Base-by-base conservation (phyloP, 2,888 invertebrate species). In the Allophyes oxyacanthae region DNA sequence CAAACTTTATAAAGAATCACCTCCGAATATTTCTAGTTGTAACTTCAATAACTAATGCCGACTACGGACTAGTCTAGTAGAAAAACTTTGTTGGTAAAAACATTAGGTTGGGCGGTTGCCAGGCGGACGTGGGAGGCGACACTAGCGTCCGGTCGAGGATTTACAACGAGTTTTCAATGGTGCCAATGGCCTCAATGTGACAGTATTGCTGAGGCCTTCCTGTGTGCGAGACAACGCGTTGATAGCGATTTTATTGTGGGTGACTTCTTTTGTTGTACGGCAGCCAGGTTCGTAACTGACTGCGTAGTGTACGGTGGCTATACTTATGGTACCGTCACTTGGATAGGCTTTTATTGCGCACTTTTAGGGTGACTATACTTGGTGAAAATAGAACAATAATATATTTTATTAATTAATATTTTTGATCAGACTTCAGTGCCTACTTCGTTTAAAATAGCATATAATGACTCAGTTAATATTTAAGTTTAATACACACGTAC, bases 61-160 rank as follows among this genome's bases (percentile, higher is more conserved):
- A 42, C n/a, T n/a, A n/a, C 11, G 2, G 20, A 20, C 20, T 36
- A 49, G n/a, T 49, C 41, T 45, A 45, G 69, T 53, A 51, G 57
- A 72, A 67, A 72, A 72, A 65, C 14, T 69, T 61, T 56, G 26
- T 45, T 49, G 41, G 48, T 72, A 57, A 65, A 73, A 74, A 74
- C 60, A 61, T 68, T 63, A 55, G 54, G 58, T 74, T 74, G 73
- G 73, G 65, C 40, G 44, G 42, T 60, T 74, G 75, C 73, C 73
- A 74, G 65, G 41, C 45, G 44, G 58, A 58, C 36, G 49, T 45
- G 51, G 25, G 55, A 55, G 65, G 65, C 53, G 60, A 61, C 60
- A 57, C 69, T 65, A 57, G 61, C 49, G 46, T 71, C 73, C 72
- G 69, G 65, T 28, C 3, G 36, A 45, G 34, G 61, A 65, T 63